phyloP scores from a whole-genome alignment of 2,797 vertebrate species.

The Amniataba percoides region DNA sequence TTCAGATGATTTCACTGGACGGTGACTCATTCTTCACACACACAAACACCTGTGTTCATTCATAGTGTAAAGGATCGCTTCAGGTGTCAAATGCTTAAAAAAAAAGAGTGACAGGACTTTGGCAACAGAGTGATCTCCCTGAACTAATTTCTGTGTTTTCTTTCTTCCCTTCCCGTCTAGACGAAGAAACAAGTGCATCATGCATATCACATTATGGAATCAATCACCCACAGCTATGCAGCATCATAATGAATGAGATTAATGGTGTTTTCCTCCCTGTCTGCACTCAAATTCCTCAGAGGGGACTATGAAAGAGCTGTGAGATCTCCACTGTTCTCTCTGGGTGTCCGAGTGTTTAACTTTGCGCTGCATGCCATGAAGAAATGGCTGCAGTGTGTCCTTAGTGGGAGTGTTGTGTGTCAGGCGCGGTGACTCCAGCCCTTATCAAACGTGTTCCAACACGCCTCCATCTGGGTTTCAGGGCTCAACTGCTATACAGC shows the following conservation, averaged over 20 bases:
- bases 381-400: conserved; percentile 65
- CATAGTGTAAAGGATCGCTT: conserved; percentile 33
- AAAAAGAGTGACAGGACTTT: conserved; percentile 44
- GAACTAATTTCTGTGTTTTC: conserved; percentile 41
- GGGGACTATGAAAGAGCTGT: conserved; percentile 35
- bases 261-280: conserved; percentile 53
- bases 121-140: conserved; percentile 13
- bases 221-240: conserved; percentile 48
- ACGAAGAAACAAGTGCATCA: conserved; percentile 49
- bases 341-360: conserved; percentile 57
- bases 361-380: conserved; percentile 49
- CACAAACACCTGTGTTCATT: conserved; percentile 71
- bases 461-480: conserved; percentile 64
- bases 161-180: conserved; percentile 60
- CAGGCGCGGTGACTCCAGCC: conserved; percentile 53
- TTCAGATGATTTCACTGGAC: conserved; percentile 72
- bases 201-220: conserved; percentile 56
- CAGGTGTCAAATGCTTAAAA: conserved; percentile 45
- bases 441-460: conserved; percentile 76
- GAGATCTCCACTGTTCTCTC: conserved; percentile 26
- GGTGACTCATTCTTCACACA: conserved; percentile 53
- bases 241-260: conserved; percentile 43
- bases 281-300: conserved; percentile 27
- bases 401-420: conserved; percentile 56
- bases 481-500: conserved; percentile 51